Percentiles rank a stretch among this genome's conserved stretches.
phyloP scores from a whole-genome alignment of 2,113 vertebrate species.

The western clawed frog (Xenopus tropicalis) region UCB_Xtro_10.0 CM004451.2:23085501-23086000 shows the following conservation, averaged over 20 bases:
- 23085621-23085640: too few relatives aligned
- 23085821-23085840: constrained; percentile 14
- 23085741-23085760: background rate
- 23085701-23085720: too few relatives aligned
- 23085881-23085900: background rate
- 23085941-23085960: background rate
- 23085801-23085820: background rate
- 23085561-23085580: too few relatives aligned
- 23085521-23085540: too few relatives aligned
- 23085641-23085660: too few relatives aligned
- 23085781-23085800: background rate
- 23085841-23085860: background rate
- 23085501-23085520: too few relatives aligned
- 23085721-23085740: background rate
- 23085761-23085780: constrained; percentile 15
- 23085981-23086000: background rate
- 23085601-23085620: too few relatives aligned
- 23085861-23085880: background rate
- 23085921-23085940: background rate
- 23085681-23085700: too few relatives aligned
- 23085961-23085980: background rate
- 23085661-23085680: too few relatives aligned
- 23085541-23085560: too few relatives aligned
- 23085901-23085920: background rate
- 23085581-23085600: too few relatives aligned